Percentiles rank a stretch among this genome's conserved stretches.
These are phyloP conservation scores for Dromiciops gliroides DNA, from an alignment of 2,113 vertebrate species.

Conservation along the genomic window DNA sequence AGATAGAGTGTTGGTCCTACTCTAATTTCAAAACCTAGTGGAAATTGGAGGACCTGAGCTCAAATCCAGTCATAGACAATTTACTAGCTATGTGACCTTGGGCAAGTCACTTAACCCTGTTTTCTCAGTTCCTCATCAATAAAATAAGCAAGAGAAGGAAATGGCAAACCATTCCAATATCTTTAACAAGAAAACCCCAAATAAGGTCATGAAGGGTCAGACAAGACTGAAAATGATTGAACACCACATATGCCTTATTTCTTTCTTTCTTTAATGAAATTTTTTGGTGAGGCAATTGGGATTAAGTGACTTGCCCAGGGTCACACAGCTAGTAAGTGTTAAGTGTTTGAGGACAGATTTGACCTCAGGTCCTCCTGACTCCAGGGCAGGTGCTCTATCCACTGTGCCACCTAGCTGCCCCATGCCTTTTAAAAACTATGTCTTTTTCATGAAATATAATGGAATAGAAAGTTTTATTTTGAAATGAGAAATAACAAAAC, in stretches of 20 bases:
- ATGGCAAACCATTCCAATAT: neutral
- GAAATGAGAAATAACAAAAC: neutral
- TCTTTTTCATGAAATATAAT: neutral
- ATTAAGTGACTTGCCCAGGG: too few relatives aligned
- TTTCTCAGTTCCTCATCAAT: neutral
- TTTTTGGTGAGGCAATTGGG: too few relatives aligned
- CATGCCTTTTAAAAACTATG: too few relatives aligned
- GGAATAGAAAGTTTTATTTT: neutral
- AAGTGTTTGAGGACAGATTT: too few relatives aligned
- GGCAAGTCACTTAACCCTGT: neutral
- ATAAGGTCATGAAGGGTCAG: neutral
- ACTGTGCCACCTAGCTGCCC: too few relatives aligned
- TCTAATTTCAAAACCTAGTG: neutral
- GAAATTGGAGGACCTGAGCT: neutral
- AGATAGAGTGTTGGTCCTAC: neutral
- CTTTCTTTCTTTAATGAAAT: too few relatives aligned
- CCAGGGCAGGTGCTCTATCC: too few relatives aligned
- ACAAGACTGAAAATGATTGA: neutral
- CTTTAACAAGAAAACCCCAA: neutral
- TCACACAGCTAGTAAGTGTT: too few relatives aligned
- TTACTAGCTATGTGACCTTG: neutral
- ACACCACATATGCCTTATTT: neutral
- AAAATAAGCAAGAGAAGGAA: neutral
- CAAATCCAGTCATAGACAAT: neutral
- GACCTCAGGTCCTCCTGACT: too few relatives aligned